Evolutionary conservation across 2,888 invertebrate genomes (phyloP), one percentile per base, ranked within the genome.

Genomic region (Eurytoma californica): DNA sequence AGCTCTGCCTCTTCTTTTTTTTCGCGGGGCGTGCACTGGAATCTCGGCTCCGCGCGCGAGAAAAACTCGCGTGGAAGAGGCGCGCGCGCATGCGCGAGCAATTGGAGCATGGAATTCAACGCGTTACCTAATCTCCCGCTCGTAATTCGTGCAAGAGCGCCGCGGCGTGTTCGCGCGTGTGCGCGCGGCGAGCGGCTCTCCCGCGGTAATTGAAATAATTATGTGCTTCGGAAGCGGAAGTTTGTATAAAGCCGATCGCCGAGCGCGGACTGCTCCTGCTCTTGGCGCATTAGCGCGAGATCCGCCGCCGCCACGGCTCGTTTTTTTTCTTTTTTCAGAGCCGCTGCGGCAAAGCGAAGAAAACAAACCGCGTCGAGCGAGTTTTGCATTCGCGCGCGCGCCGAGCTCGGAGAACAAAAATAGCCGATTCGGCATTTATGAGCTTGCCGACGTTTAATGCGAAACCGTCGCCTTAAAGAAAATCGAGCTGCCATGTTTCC

Each of bases 221-320:
- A 63, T 20, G 79, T 68, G 65, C 79, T 73, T 73, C 79, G 73
- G 73, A 79, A 73, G 73, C 79, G 79, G 79, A 79, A 79, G 79
- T 73, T 79, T 73, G 79, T 68, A 66, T 16, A 67, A 20, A 66
- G 65, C 18, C 51, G 60, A 65, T 76, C 55, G 9, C 28, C 55
- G 57, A 53, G n/a, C 65, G 39, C n/a, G 65, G 39, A 18, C 39
- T 47, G n/a, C 16, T 65, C 16, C 39, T 47, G n/a, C 16, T 65
- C 16, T 47, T 14, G 47, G n/a, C 53, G 28, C 24, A 12, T 28
- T n/a, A 14, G 66, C 28, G 20, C 5, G 14, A 16, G 24, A 7
- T 39, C 39, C 9, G 39, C 39, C 39, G 16, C 39, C 39, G 16
- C 28, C 49, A 14, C 16, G 16, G 24, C 18, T 51, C 72, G 51